Evolutionary conservation across 2,797 vertebrate genomes (phyloP).

Genomic region (Rhinogobio ventralis): DNA sequence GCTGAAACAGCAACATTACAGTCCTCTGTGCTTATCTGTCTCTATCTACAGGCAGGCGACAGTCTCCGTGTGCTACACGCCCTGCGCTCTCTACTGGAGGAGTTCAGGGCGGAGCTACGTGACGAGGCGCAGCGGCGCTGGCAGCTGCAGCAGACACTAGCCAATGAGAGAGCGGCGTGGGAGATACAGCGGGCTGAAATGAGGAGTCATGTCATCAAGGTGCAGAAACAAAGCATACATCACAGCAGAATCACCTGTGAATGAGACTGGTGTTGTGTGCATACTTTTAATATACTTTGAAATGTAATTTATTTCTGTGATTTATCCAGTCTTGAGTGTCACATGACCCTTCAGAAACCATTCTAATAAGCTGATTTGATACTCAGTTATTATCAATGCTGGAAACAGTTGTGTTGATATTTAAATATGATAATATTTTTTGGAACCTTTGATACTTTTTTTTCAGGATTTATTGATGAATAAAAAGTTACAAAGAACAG

Average conservation of each 20-base stretch:
- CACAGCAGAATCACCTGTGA: conserved; percentile 2
- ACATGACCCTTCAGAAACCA: no score
- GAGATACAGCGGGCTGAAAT: conserved; percentile 90
- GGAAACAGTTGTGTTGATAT: no score
- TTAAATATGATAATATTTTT: no score
- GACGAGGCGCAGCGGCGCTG: conserved; percentile 85
- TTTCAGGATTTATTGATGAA: no score
- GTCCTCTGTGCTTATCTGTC: not conserved
- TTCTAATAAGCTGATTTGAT: no score
- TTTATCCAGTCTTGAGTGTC: no score
- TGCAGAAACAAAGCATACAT: conserved; percentile 67
- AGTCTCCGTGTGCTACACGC: conserved; percentile 86
- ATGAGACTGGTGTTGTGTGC: no score
- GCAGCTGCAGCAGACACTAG: conserved; percentile 89
- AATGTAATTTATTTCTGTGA: no score
- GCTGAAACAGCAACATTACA: not conserved
- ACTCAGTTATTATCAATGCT: no score
- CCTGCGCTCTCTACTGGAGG: conserved; percentile 88
- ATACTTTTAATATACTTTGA: no score
- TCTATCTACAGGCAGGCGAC: conserved; percentile 81
- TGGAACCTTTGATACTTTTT: no score
- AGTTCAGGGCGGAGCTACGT: conserved; percentile 87
- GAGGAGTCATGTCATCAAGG: conserved; percentile 88
- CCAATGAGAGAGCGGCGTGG: conserved; percentile 92
- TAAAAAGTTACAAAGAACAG: no score